Evolutionary conservation across 2,888 invertebrate species (phyloP).

Genomic region (Pyrochroa serraticornis): DNA sequence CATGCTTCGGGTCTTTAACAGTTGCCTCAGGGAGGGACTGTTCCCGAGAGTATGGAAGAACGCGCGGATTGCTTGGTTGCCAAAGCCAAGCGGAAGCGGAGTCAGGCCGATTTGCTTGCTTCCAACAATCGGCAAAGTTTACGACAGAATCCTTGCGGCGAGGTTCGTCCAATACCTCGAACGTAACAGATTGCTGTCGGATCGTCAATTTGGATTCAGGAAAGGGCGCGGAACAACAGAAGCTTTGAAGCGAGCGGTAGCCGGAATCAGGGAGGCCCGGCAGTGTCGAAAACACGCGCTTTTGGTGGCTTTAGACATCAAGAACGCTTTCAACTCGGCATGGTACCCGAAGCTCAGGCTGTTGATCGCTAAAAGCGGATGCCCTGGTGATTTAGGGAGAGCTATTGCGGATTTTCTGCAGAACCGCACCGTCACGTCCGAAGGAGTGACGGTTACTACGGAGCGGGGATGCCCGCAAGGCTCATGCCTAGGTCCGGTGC

Average conservation of each 20-base stretch:
- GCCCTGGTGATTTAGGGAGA: conserved; percentile 18
- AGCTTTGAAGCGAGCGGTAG: conserved; percentile 1
- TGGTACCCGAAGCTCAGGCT: conserved; percentile 22
- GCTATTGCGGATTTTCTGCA: conserved; percentile 26
- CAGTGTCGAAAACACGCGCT: conserved; percentile 15
- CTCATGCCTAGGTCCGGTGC: conserved; percentile 34
- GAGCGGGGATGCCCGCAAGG: conserved; percentile 37
- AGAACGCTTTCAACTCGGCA: conserved; percentile 30
- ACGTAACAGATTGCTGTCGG: no score
- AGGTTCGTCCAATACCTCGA: conserved; percentile 34
- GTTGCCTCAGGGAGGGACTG: conserved; percentile 28
- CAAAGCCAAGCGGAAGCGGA: conserved; percentile 31
- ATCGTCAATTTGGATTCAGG: no score
- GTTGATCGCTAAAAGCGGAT: neutral
- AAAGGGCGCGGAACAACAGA: neutral
- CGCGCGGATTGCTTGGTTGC: conserved; percentile 31
- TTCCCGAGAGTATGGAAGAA: conserved; percentile 34
- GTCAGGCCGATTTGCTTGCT: conserved; percentile 39
- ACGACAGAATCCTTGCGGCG: conserved; percentile 37
- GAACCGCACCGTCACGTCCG: conserved; percentile 21
- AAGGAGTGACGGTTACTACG: conserved; percentile 5
- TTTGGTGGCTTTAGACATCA: conserved; percentile 31
- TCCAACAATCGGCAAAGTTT: conserved; percentile 37
- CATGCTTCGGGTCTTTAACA: conserved; percentile 23
- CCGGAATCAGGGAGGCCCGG: neutral